Conservation (phyloP, 2,113 vertebrate genomes). For the Sceloporus tristichus region DNA sequence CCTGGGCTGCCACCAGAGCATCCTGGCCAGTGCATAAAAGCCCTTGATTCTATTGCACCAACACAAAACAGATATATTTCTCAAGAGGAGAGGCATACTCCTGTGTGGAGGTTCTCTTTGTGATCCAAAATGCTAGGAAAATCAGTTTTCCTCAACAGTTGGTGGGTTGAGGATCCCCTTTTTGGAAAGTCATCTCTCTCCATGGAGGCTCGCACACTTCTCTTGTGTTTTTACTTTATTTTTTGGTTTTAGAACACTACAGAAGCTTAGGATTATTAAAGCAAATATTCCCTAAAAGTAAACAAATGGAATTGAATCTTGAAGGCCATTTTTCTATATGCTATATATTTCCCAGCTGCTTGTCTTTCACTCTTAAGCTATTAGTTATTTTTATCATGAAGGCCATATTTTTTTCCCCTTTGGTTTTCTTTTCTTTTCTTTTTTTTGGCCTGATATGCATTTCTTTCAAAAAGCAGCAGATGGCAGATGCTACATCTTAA, state of each 20-base stretch:
- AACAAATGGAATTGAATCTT: background rate
- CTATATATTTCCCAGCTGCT: too few relatives aligned
- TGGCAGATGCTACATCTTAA: constrained; percentile 11
- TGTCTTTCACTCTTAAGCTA: too few relatives aligned
- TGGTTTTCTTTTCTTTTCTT: background rate
- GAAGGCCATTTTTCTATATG: background rate
- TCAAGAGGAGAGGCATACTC: too few relatives aligned
- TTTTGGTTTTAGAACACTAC: background rate
- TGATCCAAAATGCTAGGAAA: background rate
- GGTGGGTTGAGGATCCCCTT: background rate
- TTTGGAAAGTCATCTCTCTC: background rate
- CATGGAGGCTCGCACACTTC: background rate
- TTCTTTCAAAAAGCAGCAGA: constrained; percentile 12
- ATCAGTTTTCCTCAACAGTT: background rate
- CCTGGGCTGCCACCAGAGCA: too few relatives aligned
- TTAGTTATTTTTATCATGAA: too few relatives aligned
- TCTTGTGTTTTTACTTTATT: too few relatives aligned
- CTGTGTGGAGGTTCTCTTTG: too few relatives aligned
- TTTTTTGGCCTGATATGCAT: background rate
- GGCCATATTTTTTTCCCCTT: too few relatives aligned
- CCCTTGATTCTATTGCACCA: too few relatives aligned
- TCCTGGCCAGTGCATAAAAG: too few relatives aligned
- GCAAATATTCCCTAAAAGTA: background rate
- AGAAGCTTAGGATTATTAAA: background rate
- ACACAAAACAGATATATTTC: too few relatives aligned